Evolutionary conservation across 2,888 invertebrate species (phyloP), one percentile per base, ranked within the genome.

Genomic region (Ashinkailepas kermadecensis): DNA sequence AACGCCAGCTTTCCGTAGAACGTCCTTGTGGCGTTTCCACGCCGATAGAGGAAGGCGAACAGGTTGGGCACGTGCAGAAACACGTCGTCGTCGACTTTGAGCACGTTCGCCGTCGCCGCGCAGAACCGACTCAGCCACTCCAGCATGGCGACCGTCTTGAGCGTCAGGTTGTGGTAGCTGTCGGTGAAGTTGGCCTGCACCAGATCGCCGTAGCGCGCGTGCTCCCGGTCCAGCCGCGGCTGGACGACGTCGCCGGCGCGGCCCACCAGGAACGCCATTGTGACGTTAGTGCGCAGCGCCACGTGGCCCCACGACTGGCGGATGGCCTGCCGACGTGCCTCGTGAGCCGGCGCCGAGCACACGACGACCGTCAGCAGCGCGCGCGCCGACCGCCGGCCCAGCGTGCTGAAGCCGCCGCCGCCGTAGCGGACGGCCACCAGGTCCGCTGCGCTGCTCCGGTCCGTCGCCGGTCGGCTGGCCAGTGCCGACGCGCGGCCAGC

Each of bases 21-120:
- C 25, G 83, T 82, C 15, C 83, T 80, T 59, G 81, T 81, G 86
- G 89, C 81, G 82, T 83, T 86, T 91, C 78, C 80, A 65, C 85
- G 84, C 15, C 82, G 89, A 80, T 91, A 89, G 82, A 92, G 89
- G 88, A 94, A 93, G 81, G 88, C 87, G 82, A 94, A 88, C 85
- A 95, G 89, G 83, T 92, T 91, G 84, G 92, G 92, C 85, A 94
- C 91, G 89, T 95, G 94, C 85, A 95, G 93, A 87, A 94, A 95
- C 94, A 95, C 94, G 88, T 95, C 95, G 87, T 95, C 95, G 87
- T 95, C 94, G 3, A 94, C 94, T 90, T 95, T 95, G 84, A 95
- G 90, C 86, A 95, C 90, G 86, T 91, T 93, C 86, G 91, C 91
- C 84, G 92, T 92, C 85, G 91, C 90, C 83, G 92, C 91, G 87